Evolutionary conservation across 2,113 vertebrate species (phyloP).

Genomic region (Ammodytes dubius): DNA sequence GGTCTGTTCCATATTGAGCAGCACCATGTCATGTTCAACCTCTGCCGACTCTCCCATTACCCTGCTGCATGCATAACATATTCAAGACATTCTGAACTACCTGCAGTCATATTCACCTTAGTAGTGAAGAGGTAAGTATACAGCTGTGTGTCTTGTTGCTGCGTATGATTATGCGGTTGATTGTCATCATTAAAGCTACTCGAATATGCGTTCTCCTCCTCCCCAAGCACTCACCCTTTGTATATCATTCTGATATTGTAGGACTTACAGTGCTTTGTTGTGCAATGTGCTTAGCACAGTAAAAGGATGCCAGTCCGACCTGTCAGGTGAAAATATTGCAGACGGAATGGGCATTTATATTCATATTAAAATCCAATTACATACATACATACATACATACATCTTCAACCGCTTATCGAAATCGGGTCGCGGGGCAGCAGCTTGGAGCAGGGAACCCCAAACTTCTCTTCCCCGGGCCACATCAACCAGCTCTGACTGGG

Average conservation of each 20-base stretch:
- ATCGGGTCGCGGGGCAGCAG: too few species aligned
- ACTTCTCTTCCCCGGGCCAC: too few species aligned
- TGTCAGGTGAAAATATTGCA: background rate
- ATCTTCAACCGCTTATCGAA: too few species aligned
- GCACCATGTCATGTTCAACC: slow-evolving; percentile 42
- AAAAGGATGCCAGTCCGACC: slow-evolving; percentile 5
- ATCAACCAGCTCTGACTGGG: too few species aligned
- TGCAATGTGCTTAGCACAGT: background rate
- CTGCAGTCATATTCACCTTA: background rate
- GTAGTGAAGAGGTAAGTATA: background rate
- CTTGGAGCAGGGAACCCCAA: too few species aligned
- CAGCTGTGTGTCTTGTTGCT: background rate
- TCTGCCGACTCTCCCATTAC: slow-evolving; percentile 33
- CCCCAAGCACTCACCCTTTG: background rate
- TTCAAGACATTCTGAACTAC: background rate
- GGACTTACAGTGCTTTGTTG: background rate
- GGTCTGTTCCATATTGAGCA: slow-evolving; percentile 49
- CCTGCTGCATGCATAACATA: slow-evolving; percentile 1
- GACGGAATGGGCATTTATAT: background rate
- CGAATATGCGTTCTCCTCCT: background rate
- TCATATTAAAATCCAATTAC: background rate
- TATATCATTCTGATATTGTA: background rate
- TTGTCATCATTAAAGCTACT: background rate
- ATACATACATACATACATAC: too few species aligned
- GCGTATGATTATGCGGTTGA: background rate